Percentiles rank a stretch among this genome's conserved stretches.
These are phyloP conservation scores for Gobio occitaniae DNA, from an alignment of 2,797 vertebrate genomes.

Conservation along the genomic window DNA sequence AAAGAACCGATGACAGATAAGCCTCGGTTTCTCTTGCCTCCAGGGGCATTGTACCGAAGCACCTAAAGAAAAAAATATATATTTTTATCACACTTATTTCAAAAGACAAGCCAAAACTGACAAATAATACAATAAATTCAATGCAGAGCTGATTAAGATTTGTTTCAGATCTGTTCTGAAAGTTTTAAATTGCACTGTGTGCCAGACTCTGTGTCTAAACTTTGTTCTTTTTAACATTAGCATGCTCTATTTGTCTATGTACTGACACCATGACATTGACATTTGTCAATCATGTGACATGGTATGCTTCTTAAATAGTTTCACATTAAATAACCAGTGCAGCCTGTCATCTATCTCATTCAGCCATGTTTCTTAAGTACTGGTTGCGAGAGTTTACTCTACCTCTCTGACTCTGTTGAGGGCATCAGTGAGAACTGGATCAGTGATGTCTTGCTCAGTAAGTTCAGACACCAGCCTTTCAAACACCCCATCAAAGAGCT, in stretches of 20 bases:
- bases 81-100: background rate
- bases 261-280: background rate
- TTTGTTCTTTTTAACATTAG: background rate
- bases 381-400: background rate
- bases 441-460: conserved; percentile 78
- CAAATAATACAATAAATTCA: background rate
- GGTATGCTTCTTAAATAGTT: background rate
- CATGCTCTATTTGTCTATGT: background rate
- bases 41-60: conserved; percentile 83
- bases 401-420: conserved; percentile 79
- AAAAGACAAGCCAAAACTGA: background rate
- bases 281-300: background rate
- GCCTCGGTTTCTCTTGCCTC: conserved; percentile 91
- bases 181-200: background rate
- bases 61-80: conserved; percentile 75
- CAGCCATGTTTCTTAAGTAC: background rate
- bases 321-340: background rate
- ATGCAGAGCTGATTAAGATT: background rate
- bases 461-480: conserved; percentile 85
- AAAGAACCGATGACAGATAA: conserved; percentile 86
- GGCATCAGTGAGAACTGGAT: conserved; percentile 82
- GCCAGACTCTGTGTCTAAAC: background rate
- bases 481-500: conserved; percentile 84
- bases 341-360: background rate
- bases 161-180: background rate